Base-by-base conservation (phyloP, 2,888 invertebrate genomes). In the Auanema sp. region DNA sequence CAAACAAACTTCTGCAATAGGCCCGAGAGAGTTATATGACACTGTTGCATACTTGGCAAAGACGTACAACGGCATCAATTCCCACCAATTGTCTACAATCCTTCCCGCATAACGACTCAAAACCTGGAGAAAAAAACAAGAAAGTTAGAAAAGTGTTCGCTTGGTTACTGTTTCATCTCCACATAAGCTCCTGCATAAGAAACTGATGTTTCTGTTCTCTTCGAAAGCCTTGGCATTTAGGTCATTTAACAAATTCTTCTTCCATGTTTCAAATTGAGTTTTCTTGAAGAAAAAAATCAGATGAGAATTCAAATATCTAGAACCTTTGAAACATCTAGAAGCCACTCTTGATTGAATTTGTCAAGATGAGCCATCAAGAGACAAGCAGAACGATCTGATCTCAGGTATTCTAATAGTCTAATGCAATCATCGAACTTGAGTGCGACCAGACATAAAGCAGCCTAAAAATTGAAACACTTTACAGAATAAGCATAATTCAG, bases 51-150 rank as follows among this genome's bases (percentile, higher is more conserved):
- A 63, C 8, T 63, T 66, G 33, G 65, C 63, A 1, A 72, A 53
- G 2, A 72, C 61, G 42, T 61, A 68, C 44, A 72, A 68, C 3
- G 73, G 73, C 21, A 73, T 54, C n/a, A 71, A 50, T 12, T 69
- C 59, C 73, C 73, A 73, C 73, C 73, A 73, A 16, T 71, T 47
- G 1, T 51, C 12, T 0, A 69, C 33, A 1, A 71, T 16, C 40
- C 47, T 24, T 5, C 58, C 53, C 12, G 70, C 67, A 53, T 65
- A 57, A 12, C 61, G 58, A 2, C 14, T 5, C 5, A 73, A 25
- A 18, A 64, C 61, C 44, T 66, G 50, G 8, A 33, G 8, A 8
- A 33, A 33, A 33, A 33, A 8, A 33, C 8, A 33, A 8, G 8
- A 33, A n/a, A 12, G n/a, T 52, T 21, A 5, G 14, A 49, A 11